These are phyloP conservation scores for Drosophila willistoni DNA, from an alignment of 1,140 invertebrate species.

Conservation along the genomic window DNA sequence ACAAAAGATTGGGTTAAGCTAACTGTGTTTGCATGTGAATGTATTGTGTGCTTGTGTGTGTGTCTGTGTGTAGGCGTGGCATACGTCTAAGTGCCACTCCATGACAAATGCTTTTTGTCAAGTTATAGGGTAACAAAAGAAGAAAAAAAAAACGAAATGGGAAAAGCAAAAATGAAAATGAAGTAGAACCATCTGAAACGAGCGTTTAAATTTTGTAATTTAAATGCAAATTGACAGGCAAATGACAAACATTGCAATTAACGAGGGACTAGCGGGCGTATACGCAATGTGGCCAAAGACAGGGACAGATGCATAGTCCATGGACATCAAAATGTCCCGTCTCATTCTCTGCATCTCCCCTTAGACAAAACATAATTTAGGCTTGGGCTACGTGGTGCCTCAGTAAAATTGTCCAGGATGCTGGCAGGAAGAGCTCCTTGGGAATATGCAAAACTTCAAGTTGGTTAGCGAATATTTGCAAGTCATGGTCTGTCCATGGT, in stretches of 20 bases:
- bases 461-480: conserved; percentile 57
- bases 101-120: conserved; percentile 59
- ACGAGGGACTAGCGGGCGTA: conserved; percentile 76
- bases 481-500: conserved; percentile 39
- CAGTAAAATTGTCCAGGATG: conserved; percentile 34
- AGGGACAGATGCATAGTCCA: conserved; percentile 24
- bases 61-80: conserved; percentile 25
- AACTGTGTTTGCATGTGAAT: conserved; percentile 2
- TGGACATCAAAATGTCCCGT: conserved; percentile 3
- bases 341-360: background rate
- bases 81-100: conserved; percentile 55
- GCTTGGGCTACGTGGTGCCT: conserved; percentile 46
- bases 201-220: conserved; percentile 80
- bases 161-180: conserved; percentile 11
- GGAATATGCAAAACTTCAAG: conserved; percentile 54
- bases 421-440: conserved; percentile 4
- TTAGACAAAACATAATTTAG: conserved; percentile 60
- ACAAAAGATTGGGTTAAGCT: conserved; percentile 73
- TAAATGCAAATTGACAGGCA: conserved; percentile 80
- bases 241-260: conserved; percentile 81
- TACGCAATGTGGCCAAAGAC: conserved; percentile 63
- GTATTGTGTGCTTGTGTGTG: conserved; percentile 11
- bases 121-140: conserved; percentile 22
- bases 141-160: conserved; percentile 13
- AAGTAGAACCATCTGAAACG: conserved; percentile 37